A percentile compares a stretch with the other conserved stretches of the same genome.
Evolutionary conservation across 35 echinoderm and acorn worm species (phyloP).

Genomic region (Amphiura filiformis): DNA sequence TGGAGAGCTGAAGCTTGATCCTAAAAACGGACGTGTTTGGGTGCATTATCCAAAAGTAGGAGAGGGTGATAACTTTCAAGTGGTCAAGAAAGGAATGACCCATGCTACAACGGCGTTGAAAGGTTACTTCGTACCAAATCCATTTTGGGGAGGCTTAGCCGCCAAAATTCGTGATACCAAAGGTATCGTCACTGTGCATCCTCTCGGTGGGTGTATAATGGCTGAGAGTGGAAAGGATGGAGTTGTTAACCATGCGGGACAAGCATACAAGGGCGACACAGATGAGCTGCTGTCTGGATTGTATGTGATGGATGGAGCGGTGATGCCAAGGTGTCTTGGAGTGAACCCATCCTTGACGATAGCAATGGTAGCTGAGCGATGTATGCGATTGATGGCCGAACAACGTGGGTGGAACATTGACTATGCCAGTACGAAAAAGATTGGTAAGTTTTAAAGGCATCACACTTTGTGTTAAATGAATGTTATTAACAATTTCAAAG

Average conservation of each 20-base stretch:
- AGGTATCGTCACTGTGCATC: slow-evolving; percentile 70
- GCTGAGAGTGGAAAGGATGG: slow-evolving; percentile 56
- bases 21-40: slow-evolving; percentile 57
- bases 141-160: slow-evolving; percentile 65
- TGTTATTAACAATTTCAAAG: too few species aligned
- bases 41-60: slow-evolving; percentile 69
- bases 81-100: not conserved
- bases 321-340: slow-evolving; percentile 74
- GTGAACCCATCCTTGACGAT: slow-evolving; percentile 85
- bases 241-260: slow-evolving; percentile 76
- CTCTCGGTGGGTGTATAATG: slow-evolving; percentile 75
- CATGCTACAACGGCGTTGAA: slow-evolving; percentile 39
- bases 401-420: slow-evolving; percentile 61
- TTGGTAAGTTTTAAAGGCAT: not conserved
- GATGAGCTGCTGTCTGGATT: slow-evolving; percentile 60
- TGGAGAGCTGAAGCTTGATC: slow-evolving; percentile 45
- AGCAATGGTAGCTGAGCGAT: slow-evolving; percentile 62
- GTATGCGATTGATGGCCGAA: slow-evolving; percentile 65
- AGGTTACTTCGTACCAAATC: slow-evolving; percentile 68
- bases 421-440: slow-evolving; percentile 56
- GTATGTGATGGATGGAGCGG: slow-evolving; percentile 70
- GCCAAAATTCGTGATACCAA: slow-evolving; percentile 49
- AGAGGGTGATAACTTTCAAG: slow-evolving; percentile 59
- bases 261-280: slow-evolving; percentile 55
- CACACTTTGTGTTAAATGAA: too few species aligned